Evolutionary conservation across 2,113 vertebrate species (phyloP), one percentile per base, ranked within the genome.

Genomic region (rat (Rattus norvegicus)): DNA sequence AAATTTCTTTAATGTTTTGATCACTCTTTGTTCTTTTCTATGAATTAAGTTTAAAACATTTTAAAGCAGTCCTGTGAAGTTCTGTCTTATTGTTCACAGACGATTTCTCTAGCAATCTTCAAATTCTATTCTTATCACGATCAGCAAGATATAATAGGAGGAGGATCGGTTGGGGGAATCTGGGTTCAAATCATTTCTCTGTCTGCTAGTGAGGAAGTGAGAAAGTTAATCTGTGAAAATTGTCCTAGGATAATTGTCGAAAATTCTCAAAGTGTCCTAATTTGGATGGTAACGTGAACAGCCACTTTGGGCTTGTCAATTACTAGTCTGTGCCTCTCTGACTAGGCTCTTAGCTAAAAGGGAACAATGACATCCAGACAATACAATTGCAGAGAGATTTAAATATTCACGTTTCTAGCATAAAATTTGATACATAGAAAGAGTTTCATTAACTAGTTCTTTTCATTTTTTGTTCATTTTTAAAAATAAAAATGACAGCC

Each of bases 41-140:
- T 94, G 86, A 89, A 63, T 89, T 36, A 6, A 43, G 49, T 81
- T 97, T 69, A 93, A 95, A 95, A 91, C 61, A 92, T 85, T 92
- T 94, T 92, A 1, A 91, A 84, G 20, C 9, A 75, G 16, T 87
- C 12, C 24, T 92, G 4, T 56, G 75, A 72, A 59, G 10, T 69
- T 79, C 10, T 92, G 95, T 88, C 33, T 86, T 52, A 39, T 83
- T 92, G 28, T 93, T 85, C 67, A 86, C 86, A 69, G 39, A 26
- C 88, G 24, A 86, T 86, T 88, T 96, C 28, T 94, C 33, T 69
- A 84, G 22, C 28, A 67, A 12, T 88, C 24, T 96, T 89, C 79
- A 88, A 95, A 47, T 65, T 91, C 22, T 87, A 36, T 93, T 94
- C n/a, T 93, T 93, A 83, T 89, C n/a, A 91, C 30, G 94, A 67